phyloP scores from a whole-genome alignment of 2,113 vertebrate species.

The Nothocercus julius region DNA sequence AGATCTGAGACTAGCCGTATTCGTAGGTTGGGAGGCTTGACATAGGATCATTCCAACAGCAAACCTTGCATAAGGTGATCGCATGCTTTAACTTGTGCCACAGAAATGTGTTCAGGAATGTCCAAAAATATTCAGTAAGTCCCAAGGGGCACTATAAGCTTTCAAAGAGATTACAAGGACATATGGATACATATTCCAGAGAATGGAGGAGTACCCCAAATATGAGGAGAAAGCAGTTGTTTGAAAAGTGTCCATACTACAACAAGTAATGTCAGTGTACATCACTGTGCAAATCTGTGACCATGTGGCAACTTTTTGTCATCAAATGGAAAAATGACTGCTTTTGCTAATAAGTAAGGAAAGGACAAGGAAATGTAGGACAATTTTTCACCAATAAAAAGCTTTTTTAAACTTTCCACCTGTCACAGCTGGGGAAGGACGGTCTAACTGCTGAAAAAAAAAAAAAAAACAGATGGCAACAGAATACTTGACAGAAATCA shows the following conservation, averaged over 20 bases:
- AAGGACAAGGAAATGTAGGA: not conserved
- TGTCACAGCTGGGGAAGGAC: not conserved
- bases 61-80: not conserved
- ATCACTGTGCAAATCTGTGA: not conserved
- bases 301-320: not conserved
- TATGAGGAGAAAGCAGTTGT: not conserved
- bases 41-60: not conserved
- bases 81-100: not conserved
- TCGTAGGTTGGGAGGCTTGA: fast-evolving
- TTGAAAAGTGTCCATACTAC: not conserved
- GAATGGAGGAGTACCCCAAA: not conserved
- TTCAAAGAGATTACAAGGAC: not conserved
- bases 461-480: not conserved
- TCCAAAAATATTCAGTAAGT: not conserved
- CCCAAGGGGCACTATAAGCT: not conserved
- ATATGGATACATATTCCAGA: not conserved
- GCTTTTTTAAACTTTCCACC: too few species aligned
- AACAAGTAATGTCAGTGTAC: not conserved
- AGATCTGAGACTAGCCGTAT: not conserved
- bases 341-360: not conserved
- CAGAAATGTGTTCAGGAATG: not conserved
- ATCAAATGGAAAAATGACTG: not conserved
- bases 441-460: too few species aligned
- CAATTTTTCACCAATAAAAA: not conserved
- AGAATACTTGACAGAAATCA: not conserved